A percentile compares a stretch with the other conserved stretches of the same genome.
phyloP scores from a whole-genome alignment of 2,797 vertebrate genomes.

The Otus scops region DNA sequence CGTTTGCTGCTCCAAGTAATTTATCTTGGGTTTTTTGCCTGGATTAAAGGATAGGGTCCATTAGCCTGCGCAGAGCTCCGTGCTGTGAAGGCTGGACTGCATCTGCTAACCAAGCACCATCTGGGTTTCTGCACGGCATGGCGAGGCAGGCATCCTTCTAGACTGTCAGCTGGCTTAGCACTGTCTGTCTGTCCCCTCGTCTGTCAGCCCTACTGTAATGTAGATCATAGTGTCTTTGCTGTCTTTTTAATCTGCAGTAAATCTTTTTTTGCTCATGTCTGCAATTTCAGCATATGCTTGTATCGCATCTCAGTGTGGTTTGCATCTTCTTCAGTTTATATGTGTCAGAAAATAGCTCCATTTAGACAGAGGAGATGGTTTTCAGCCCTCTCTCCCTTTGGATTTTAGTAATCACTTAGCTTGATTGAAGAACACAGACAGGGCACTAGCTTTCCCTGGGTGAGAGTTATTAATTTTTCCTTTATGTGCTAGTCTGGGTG shows the following conservation, averaged over 20 bases:
- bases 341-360: background rate
- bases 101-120: background rate
- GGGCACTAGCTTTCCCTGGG: background rate
- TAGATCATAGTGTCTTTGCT: background rate
- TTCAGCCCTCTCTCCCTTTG: background rate
- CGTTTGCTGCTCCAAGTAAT: background rate
- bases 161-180: background rate
- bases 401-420: background rate
- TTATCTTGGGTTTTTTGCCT: background rate
- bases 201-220: background rate
- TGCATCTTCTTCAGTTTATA: background rate
- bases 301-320: background rate
- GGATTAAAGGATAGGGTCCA: background rate
- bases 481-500: background rate
- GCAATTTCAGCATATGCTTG: rapidly evolving
- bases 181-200: background rate
- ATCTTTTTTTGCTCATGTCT: background rate
- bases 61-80: background rate
- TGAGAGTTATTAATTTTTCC: background rate
- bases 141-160: background rate
- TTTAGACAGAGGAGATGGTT: background rate
- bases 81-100: background rate
- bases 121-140: background rate
- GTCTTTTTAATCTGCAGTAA: background rate
- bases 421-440: background rate